Evolutionary conservation across 1,140 invertebrate species (phyloP).

Genomic region (Ceratosolen fusciceps): DNA sequence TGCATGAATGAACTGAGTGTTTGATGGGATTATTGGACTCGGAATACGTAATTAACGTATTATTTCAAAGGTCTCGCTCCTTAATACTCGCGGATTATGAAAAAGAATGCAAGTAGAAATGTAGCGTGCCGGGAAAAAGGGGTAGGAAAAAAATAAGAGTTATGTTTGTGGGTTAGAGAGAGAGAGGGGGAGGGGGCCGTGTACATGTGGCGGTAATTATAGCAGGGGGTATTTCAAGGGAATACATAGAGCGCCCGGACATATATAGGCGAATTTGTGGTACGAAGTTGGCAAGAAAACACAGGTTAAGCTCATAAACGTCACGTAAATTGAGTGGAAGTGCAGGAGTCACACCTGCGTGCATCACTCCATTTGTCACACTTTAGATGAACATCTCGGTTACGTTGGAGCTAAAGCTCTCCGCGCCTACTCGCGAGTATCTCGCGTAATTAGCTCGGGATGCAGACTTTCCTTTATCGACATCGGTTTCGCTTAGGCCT

Average conservation of each 20-base stretch:
- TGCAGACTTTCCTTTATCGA: no score
- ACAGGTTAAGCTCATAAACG: constrained; percentile 25
- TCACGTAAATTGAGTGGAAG: constrained; percentile 47
- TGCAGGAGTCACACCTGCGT: constrained; percentile 23
- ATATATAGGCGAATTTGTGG: constrained; percentile 1
- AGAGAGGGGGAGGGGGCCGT: not conserved
- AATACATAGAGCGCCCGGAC: constrained; percentile 1
- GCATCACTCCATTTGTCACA: constrained; percentile 34
- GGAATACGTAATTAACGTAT: no score
- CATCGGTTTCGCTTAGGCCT: no score
- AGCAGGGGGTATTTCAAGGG: constrained; percentile 28
- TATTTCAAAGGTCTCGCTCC: no score
- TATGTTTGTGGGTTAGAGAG: no score
- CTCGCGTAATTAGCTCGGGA: constrained; percentile 11
- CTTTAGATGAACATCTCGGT: constrained; percentile 34
- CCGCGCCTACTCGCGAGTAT: constrained; percentile 3
- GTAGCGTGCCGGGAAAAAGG: no score
- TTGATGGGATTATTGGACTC: no score
- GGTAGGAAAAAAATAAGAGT: no score
- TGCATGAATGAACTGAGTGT: no score
- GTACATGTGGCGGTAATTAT: constrained; percentile 28
- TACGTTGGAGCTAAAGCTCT: no score
- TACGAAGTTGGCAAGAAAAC: not conserved
- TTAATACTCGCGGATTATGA: no score
- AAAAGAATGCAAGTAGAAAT: no score